Base-by-base conservation (phyloP, 2,888 invertebrate species). In the Epistrophe eligans region DNA sequence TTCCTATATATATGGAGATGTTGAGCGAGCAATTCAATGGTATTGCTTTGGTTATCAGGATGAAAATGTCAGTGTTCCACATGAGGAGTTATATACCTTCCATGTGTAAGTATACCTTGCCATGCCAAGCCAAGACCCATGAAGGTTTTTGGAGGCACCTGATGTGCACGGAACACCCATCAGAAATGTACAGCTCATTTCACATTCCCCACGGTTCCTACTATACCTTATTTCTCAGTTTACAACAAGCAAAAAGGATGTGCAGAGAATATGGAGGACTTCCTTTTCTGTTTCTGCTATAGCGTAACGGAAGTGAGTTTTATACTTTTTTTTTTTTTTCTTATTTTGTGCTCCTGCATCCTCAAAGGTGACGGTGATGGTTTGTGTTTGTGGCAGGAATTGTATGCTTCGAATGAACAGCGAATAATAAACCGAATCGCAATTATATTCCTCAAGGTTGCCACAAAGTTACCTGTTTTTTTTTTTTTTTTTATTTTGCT, bases 341-440 rank as follows among this genome's bases (percentile, higher is more conserved):
- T 80, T 84, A 84, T 80, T 79, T 58, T 84, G 40, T 55, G n/a
- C 40, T 70, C 13, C n/a, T 70, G 80, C 71, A 72, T 80, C 71
- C 80, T 55, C 17, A 45, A 79, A 79, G 76, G 84, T 71, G 79
- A 79, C 74, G 70, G 40, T 28, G 58, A 43, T 77, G 70, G 32
- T 62, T 35, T 38, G 72, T 62, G 60, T 57, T 48, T 83, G 64
- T 58, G 71, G 74, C 50, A 67, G 50, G 19, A 67, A 67, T 67
- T 62, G 50, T 48, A 62, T 71, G 55, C 67, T 55, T 19, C 60
- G 73, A 84, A 79, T 67, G 79, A 79, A 70, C 64, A 66, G 71
- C 80, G 72, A 84, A 84, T 84, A 84, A 84, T 80, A 84, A 80
- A 77, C 84, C 80, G 80, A 84, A 80, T 80, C 72, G 80, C 52